Base-by-base conservation (phyloP, 2,113 vertebrate species). In the Caracal caracal region DNA sequence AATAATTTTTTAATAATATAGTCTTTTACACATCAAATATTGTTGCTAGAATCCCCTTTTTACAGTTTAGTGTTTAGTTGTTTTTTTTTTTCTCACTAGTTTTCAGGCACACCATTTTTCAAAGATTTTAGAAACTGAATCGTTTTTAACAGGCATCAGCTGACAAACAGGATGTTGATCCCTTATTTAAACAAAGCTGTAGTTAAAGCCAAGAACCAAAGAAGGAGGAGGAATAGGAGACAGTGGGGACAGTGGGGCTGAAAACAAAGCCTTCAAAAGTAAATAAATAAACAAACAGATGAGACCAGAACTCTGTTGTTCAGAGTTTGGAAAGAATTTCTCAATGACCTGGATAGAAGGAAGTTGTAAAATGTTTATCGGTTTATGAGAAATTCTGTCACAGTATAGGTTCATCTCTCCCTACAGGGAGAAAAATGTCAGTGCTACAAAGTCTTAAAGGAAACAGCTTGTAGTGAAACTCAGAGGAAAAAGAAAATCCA, bases 1-100 rank as follows among this genome's bases (percentile, higher is more conserved):
- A 99, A 99, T 99, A 99, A 97, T 99, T 99, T 99, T 99, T 99
- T 99, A 99, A 99, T 99, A 99, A 99, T 99, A 99, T 99, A 99
- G 97, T 99, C 88, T 98, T 98, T 99, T 98, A 98, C 98, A 99
- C 98, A 98, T 98, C 98, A 99, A 99, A 99, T 99, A 98, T 98
- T 98, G 96, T 99, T 98, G 98, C 96, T 98, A 98, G 98, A 98
- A 85, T 96, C 92, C 97, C 87, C 92, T 98, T 99, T 98, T 97
- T 99, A 99, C 99, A 99, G 99, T 98, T 98, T 97, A 97, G 97
- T 98, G 98, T 97, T 98, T 82, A 97, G 85, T 49, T 93, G 78
- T 82, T 81, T 80, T 63, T 90, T 92, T 98, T 99, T 98, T 98
- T 98, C 99, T 99, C 99, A 99, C 99, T 99, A 98, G 98, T 99